These are phyloP conservation scores for Volucella inflata DNA, from an alignment of 2,888 invertebrate genomes.

Conservation along the genomic window DNA sequence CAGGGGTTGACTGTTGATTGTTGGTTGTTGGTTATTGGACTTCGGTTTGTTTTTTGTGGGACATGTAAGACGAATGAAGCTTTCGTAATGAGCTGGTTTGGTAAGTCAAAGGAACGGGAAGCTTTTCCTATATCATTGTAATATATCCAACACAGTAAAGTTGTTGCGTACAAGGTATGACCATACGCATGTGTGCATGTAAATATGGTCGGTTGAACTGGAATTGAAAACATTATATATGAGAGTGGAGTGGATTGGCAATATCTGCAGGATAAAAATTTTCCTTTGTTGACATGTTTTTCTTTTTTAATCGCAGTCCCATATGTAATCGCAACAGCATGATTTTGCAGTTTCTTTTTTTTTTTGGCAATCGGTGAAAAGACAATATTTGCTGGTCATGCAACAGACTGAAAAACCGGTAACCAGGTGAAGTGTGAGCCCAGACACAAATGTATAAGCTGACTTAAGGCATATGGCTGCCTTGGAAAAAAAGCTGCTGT, in stretches of 20 bases:
- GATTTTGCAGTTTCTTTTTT: constrained; percentile 10
- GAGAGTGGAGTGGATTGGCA: no score
- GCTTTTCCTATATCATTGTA: constrained; percentile 53
- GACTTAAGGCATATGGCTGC: background rate
- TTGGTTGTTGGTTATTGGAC: constrained; percentile 24
- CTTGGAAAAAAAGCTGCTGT: no score
- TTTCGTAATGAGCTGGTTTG: constrained; percentile 64
- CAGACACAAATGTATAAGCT: background rate
- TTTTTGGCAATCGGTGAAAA: constrained; percentile 10
- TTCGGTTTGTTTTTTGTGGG: constrained; percentile 33
- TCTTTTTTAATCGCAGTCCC: background rate
- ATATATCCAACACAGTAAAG: constrained; percentile 33
- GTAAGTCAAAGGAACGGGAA: constrained; percentile 59
- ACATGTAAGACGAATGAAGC: constrained; percentile 16
- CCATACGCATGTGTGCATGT: background rate
- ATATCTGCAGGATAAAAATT: constrained; percentile 11
- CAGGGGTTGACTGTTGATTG: constrained; percentile 45
- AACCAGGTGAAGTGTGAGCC: background rate
- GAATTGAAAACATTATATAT: background rate
- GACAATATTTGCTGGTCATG: constrained; percentile 34
- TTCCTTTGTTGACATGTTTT: background rate
- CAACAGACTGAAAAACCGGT: constrained; percentile 14
- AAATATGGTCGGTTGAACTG: constrained; percentile 5
- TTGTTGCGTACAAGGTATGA: background rate
- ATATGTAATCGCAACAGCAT: background rate